phyloP scores from a whole-genome alignment of 2,113 vertebrate species.

The Thryonomys swinderianus region DNA sequence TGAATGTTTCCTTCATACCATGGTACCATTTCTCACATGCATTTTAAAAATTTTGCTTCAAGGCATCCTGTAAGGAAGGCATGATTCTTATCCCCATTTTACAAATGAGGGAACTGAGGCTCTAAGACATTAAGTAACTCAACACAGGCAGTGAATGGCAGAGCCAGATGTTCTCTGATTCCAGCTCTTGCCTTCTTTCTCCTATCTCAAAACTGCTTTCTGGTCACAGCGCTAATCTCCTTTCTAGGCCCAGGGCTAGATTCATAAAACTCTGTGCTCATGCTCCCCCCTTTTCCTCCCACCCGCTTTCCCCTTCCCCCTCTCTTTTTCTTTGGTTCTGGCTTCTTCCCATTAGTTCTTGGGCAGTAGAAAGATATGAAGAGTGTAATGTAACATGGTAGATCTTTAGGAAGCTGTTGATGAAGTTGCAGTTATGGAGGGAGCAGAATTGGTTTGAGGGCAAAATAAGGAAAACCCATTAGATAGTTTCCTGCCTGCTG shows the following conservation, averaged over 20 bases:
- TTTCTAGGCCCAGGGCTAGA: not conserved
- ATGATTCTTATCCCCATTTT: not conserved
- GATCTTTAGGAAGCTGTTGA: not conserved
- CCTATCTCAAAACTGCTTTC: not conserved
- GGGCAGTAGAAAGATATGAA: not conserved
- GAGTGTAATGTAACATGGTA: not conserved
- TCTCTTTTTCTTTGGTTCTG: not conserved
- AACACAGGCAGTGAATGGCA: not conserved
- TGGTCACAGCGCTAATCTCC: too few species aligned
- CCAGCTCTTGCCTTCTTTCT: not conserved
- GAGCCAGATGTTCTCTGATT: not conserved
- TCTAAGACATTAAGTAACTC: not conserved
- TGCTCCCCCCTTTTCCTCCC: not conserved
- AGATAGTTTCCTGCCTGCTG: not conserved
- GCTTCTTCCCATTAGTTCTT: not conserved
- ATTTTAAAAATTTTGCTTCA: slow-evolving; percentile 26
- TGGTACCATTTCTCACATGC: not conserved
- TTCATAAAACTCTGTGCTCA: not conserved
- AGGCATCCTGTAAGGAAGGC: not conserved
- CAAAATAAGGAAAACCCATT: not conserved
- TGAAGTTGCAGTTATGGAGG: not conserved
- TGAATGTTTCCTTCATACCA: not conserved
- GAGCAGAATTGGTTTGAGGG: not conserved
- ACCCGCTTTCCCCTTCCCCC: too few species aligned
- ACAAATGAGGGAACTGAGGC: not conserved